Conservation (phyloP, 2,888 invertebrate species). For the Hipparchia semele region DNA sequence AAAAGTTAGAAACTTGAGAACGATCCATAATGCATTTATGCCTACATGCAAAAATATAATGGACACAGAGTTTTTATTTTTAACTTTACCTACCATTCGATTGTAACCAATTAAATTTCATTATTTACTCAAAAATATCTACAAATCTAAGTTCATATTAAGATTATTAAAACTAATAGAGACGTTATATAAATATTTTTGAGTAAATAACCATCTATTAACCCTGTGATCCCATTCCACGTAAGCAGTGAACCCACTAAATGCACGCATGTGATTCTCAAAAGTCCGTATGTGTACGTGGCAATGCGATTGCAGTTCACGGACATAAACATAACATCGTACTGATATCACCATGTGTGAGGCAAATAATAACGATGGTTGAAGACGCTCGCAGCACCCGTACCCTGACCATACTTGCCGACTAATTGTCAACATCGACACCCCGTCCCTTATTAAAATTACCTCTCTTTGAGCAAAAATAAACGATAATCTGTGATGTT, state of each 20-base stretch:
- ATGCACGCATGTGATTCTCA: constrained; percentile 73
- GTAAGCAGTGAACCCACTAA: constrained; percentile 76
- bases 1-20: constrained; percentile 27
- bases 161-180: constrained; percentile 15
- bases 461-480: background rate
- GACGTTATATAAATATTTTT: constrained; percentile 59
- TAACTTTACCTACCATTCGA: constrained; percentile 56
- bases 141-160: constrained; percentile 31
- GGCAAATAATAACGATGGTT: constrained; percentile 68
- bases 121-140: constrained; percentile 61
- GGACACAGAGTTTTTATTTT: constrained; percentile 55
- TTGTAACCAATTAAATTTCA: constrained; percentile 37
- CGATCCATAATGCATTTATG: constrained; percentile 51
- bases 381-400: constrained; percentile 68
- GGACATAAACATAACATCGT: constrained; percentile 60
- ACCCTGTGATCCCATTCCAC: constrained; percentile 70
- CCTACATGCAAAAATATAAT: constrained; percentile 74
- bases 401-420: constrained; percentile 62
- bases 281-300: constrained; percentile 64
- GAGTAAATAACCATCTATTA: constrained; percentile 49
- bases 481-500: background rate
- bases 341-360: constrained; percentile 76
- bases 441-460: background rate
- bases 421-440: constrained; percentile 40
- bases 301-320: constrained; percentile 65